These are phyloP conservation scores for Charanyca ferruginea DNA, from an alignment of 2,888 invertebrate species.

Conservation along the genomic window DNA sequence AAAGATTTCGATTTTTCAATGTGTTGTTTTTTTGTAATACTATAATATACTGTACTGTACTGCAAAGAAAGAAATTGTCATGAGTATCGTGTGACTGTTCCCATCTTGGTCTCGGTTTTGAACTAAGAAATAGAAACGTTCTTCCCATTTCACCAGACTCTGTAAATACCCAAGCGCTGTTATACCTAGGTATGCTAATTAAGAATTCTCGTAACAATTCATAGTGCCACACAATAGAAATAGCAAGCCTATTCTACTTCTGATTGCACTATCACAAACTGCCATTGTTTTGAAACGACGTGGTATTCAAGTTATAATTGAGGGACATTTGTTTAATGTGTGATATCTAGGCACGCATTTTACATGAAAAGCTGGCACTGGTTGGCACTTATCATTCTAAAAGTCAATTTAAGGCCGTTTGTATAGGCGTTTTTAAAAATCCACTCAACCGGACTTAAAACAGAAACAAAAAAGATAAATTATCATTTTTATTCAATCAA, in stretches of 20 bases:
- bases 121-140: neutral
- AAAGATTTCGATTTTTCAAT: too few relatives aligned
- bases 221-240: constrained; percentile 43
- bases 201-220: constrained; percentile 30
- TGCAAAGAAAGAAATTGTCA: neutral
- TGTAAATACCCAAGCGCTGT: neutral
- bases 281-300: constrained; percentile 41
- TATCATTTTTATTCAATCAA: too few relatives aligned
- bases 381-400: constrained; percentile 8
- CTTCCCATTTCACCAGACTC: neutral
- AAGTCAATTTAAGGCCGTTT: neutral
- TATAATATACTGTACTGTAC: too few relatives aligned
- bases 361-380: too few relatives aligned
- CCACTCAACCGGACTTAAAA: too few relatives aligned
- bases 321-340: constrained; percentile 27
- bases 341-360: constrained; percentile 2
- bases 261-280: constrained; percentile 29
- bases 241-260: constrained; percentile 29
- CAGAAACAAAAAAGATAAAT: too few relatives aligned
- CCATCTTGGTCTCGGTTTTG: neutral
- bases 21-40: too few relatives aligned
- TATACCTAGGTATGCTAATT: constrained; percentile 8
- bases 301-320: constrained; percentile 30
- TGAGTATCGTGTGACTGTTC: neutral
- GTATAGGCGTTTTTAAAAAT: neutral